Conservation (phyloP, 2,888 invertebrate species). For the Troglohyphantes excavatus region DNA sequence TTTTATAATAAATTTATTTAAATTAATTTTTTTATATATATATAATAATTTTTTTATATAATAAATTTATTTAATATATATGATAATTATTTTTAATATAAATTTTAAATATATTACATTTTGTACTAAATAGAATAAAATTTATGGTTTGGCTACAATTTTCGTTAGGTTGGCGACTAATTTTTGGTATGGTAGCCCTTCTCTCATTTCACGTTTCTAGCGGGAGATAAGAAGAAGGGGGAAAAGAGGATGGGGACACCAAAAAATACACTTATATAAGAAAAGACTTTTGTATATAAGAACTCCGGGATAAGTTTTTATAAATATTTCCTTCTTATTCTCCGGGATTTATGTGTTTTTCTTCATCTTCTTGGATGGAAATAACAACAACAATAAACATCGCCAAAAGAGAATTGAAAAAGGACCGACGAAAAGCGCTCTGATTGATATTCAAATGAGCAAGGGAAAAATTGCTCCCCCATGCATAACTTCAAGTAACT, state of each 20-base stretch:
- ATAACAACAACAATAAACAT: slow-evolving; percentile 66
- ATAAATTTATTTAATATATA: too few relatives aligned
- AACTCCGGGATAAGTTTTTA: slow-evolving; percentile 55
- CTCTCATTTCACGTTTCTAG: slow-evolving; percentile 31
- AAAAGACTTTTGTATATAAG: slow-evolving; percentile 21
- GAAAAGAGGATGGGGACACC: slow-evolving; percentile 3
- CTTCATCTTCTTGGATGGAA: not conserved
- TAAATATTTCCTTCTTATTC: slow-evolving; percentile 60
- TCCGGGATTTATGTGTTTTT: slow-evolving; percentile 48
- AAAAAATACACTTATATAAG: slow-evolving; percentile 21
- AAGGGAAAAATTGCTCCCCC: slow-evolving; percentile 55
- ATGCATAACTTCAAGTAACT: slow-evolving; percentile 71
- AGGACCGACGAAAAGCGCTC: slow-evolving; percentile 62
- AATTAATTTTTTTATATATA: too few relatives aligned
- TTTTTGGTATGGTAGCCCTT: not conserved
- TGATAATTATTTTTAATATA: too few relatives aligned
- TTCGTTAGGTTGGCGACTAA: too few relatives aligned
- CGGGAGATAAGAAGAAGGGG: slow-evolving; percentile 4
- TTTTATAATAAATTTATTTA: too few relatives aligned
- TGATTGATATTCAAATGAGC: slow-evolving; percentile 78
- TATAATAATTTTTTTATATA: too few relatives aligned
- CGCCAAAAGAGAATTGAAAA: slow-evolving; percentile 36
- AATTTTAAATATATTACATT: too few relatives aligned
- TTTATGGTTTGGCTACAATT: too few relatives aligned
- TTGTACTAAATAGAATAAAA: too few relatives aligned